Evolutionary conservation across 1,140 invertebrate genomes (phyloP).

Genomic region (Amphibalanus amphitrite): DNA sequence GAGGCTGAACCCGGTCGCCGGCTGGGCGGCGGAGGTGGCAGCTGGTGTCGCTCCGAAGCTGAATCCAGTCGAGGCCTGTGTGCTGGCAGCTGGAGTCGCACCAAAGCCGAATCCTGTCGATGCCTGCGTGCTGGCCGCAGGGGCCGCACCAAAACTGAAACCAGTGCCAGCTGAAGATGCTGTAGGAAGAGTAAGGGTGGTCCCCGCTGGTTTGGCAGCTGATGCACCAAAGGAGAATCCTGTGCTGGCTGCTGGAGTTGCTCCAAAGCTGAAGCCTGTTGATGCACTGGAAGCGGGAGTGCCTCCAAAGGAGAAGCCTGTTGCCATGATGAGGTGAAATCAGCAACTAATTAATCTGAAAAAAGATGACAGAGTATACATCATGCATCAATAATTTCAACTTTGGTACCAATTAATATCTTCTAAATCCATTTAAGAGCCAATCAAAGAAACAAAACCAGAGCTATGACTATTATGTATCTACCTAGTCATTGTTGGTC

Average conservation of each 20-base stretch:
- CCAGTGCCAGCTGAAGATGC: neutral
- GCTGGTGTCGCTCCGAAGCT: neutral
- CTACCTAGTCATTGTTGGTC: no score
- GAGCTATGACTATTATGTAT: no score
- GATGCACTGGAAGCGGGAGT: neutral
- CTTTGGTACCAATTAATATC: no score
- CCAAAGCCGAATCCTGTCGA: neutral
- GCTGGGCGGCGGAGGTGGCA: neutral
- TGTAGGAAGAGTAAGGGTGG: neutral
- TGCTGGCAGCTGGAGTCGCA: neutral
- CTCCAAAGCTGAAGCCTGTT: neutral
- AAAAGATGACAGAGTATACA: neutral
- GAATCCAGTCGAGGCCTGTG: neutral
- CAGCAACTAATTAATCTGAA: neutral
- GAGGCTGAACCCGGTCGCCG: neutral
- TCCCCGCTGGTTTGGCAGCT: neutral
- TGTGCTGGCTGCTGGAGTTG: neutral
- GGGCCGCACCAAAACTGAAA: neutral
- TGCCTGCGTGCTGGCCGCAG: neutral
- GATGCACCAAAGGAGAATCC: neutral
- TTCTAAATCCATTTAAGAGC: no score
- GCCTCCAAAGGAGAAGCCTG: slow-evolving; percentile 1
- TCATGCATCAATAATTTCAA: no score
- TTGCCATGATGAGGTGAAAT: neutral
- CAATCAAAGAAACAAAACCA: no score